Evolutionary conservation across 1,140 invertebrate genomes (phyloP), one percentile per base, ranked within the genome.

Genomic region (Triops longicaudatus): DNA sequence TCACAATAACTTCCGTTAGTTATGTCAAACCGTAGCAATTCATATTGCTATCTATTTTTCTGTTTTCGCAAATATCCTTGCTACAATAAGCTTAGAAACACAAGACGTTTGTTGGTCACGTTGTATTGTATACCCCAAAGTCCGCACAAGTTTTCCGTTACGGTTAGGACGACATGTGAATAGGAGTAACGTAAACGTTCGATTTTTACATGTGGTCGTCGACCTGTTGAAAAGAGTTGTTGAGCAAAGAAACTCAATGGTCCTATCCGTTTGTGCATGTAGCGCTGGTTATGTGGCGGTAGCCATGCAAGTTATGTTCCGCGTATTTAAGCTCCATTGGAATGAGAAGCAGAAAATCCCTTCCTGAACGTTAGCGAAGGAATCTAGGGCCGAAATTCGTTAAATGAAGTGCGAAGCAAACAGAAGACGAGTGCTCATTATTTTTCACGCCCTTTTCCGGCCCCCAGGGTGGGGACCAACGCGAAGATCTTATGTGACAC

Each of bases 401-500:
- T 7, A 63, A 63, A 63, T 63, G 10, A 63, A 63, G 50, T 63
- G 50, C 14, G 50, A 63, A 63, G 50, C 50, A 63, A 37, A 22
- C 22, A 63, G 22, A 63, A 63, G 50, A 63, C 17, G 50, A 63
- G 50, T 63, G n/a, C 50, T 63, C 50, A 63, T 63, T 63, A 63
- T 63, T 63, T 63, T 22, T 63, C 50, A 63, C 50, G 50, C 50
- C 50, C 50, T 63, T 63, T 63, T 63, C 50, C n/a, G 50, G 50
- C 50, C 50, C 50, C 50, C 50, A 63, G 50, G 50, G 50, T 63
- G 1, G 50, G 22, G 50, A 63, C 50, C 50, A 63, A 63, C 50
- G 50, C 50, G 50, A 22, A 63, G 50, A 63, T 63, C 50, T 63
- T 63, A 63, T 63, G 50, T 63, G 50, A 63, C 50, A 63, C 50